Evolutionary conservation across 2,888 invertebrate genomes (phyloP), one percentile per base, ranked within the genome.

Genomic region (Octonoba sinensis): DNA sequence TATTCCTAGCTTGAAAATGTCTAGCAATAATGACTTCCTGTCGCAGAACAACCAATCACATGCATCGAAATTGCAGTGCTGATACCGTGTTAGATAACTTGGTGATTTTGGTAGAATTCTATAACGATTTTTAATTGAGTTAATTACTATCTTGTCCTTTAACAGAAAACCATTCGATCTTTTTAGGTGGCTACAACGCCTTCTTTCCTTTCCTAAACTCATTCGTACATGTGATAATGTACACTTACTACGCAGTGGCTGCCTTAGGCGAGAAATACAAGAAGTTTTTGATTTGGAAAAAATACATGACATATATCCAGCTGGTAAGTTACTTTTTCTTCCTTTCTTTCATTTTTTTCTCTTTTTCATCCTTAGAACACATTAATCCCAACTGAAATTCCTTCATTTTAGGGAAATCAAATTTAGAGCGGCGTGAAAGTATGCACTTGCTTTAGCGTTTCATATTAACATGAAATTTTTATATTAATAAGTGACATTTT

Each of bases 301-400:
- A 83, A 49, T 84, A 83, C 60, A 78, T 83, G 78, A 83, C 83
- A 8, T 71, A 71, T 24, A 69, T 83, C 15, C 83, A 83, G 24
- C 20, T 83, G 73, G 78, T 83, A 70, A 81, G 65, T 15, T 3
- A 16, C 57, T n/a, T 3, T 3, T 18, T 59, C 6, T 18, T 56
- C 1, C 18, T n/a, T 56, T 15, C 3, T 12, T 56, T 56, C n/a
- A n/a, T n/a, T n/a, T n/a, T n/a, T n/a, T 49, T 49, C 13, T 49
- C 16, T 2, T 27, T 27, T 27, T 27, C 27, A 27, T 27, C 27
- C 27, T 27, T 27, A 27, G 6, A 27, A 27, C 6, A 27, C 27
- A 27, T 27, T 6, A 27, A 27, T 6, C 27, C 27, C 27, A 27
- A 27, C 6, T 27, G 27, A 3, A 27, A 27, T 27, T 27, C 27